phyloP scores from a whole-genome alignment of 2,888 invertebrate genomes.

The Acronicta alni region DNA sequence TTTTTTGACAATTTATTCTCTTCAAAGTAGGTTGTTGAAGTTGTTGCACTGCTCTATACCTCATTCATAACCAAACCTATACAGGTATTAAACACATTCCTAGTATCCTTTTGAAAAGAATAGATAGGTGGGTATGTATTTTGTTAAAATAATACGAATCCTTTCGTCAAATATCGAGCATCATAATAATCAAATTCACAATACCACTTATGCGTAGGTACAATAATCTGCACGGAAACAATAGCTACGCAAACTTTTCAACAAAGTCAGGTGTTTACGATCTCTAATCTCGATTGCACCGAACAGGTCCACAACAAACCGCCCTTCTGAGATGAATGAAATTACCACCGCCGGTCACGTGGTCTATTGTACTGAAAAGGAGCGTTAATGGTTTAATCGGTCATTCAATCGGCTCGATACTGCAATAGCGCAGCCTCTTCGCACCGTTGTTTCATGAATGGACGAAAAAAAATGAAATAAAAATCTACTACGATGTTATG shows the following conservation, averaged over 20 bases:
- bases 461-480: constrained; percentile 72
- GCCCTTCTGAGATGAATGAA: constrained; percentile 79
- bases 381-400: constrained; percentile 82
- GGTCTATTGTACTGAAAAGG: constrained; percentile 81
- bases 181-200: constrained; percentile 2
- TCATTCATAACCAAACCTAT: constrained; percentile 1
- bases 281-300: constrained; percentile 46
- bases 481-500: constrained; percentile 72
- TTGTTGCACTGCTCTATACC: constrained; percentile 23
- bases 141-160: not conserved
- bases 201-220: not conserved
- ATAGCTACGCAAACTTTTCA: constrained; percentile 32
- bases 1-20: constrained; percentile 59
- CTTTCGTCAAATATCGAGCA: constrained; percentile 1
- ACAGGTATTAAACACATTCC: too few species aligned
- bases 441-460: constrained; percentile 80
- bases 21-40: constrained; percentile 38
- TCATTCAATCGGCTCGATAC: constrained; percentile 78
- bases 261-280: constrained; percentile 54
- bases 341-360: constrained; percentile 77
- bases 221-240: constrained; percentile 5
- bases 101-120: too few species aligned
- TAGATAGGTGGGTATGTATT: not conserved
- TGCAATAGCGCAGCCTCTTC: constrained; percentile 76
- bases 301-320: constrained; percentile 58